A percentile compares a stretch with the other conserved stretches of the same genome.
Conservation (phyloP, 2,113 vertebrate genomes). For the Elachura formosa region DNA sequence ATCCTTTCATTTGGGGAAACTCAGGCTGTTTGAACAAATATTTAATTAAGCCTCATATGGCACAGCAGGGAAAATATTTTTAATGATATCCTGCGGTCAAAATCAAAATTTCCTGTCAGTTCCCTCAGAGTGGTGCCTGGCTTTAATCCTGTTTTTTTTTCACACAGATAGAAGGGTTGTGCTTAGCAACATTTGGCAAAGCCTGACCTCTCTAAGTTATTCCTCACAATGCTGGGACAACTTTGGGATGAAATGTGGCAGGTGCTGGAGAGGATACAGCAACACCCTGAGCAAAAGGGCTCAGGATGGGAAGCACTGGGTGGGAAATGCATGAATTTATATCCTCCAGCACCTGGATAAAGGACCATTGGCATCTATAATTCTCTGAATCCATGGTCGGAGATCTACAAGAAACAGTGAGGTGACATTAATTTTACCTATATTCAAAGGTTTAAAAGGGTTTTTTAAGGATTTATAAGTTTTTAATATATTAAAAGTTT, state of each 20-base stretch:
- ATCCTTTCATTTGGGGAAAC: background rate
- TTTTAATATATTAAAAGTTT: background rate
- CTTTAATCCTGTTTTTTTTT: background rate
- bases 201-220: background rate
- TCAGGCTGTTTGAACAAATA: background rate
- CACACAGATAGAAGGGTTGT: background rate
- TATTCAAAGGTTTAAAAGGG: background rate
- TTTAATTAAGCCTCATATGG: constrained; percentile 13
- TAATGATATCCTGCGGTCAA: constrained; percentile 2
- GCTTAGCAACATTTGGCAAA: background rate
- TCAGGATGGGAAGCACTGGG: background rate
- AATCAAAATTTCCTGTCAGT: constrained; percentile 1
- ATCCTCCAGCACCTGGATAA: background rate
- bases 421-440: background rate
- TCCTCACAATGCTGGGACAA: background rate
- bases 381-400: background rate
- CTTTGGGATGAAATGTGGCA: background rate
- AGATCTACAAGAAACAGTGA: background rate
- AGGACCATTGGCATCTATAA: background rate
- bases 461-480: background rate
- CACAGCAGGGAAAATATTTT: constrained; percentile 29
- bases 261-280: background rate
- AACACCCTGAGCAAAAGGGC: background rate
- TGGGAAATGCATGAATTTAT: background rate
- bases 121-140: background rate